Evolutionary conservation across 1,140 invertebrate genomes (phyloP).

Genomic region (Pentalonia nigronervosa): DNA sequence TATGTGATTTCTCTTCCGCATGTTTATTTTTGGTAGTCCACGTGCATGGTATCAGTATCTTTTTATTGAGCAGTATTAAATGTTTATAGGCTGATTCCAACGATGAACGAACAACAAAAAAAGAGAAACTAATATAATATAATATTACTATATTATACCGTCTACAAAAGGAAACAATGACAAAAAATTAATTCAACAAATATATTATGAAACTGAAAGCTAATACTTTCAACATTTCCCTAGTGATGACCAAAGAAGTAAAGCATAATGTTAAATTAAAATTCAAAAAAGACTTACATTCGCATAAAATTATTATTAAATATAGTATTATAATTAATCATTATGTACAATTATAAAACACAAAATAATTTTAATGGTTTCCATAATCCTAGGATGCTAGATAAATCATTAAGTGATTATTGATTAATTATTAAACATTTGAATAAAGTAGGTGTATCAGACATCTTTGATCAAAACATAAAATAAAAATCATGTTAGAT

Average conservation of each 20-base stretch:
- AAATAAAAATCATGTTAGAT: background rate
- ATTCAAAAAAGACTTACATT: background rate
- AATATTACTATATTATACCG: background rate
- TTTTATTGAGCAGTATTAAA: background rate
- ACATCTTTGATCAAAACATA: background rate
- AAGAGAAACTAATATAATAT: constrained; percentile 31
- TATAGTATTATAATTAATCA: constrained; percentile 5
- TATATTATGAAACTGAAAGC: background rate
- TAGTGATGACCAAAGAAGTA: background rate
- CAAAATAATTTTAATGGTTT: background rate
- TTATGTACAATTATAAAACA: background rate
- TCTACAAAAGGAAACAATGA: background rate
- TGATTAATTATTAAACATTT: background rate
- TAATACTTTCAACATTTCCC: background rate
- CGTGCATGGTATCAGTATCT: background rate
- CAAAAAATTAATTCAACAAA: background rate
- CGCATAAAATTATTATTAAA: background rate
- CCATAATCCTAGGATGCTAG: background rate
- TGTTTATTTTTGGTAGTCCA: background rate
- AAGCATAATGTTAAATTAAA: background rate
- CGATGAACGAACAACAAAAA: background rate
- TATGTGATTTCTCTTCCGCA: constrained; percentile 9
- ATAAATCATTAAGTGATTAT: background rate
- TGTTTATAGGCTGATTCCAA: background rate
- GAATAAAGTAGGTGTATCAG: background rate